Percentiles rank a stretch among this genome's conserved stretches.
phyloP scores from a whole-genome alignment of 2,113 vertebrate genomes.

The Tautogolabrus adspersus region DNA sequence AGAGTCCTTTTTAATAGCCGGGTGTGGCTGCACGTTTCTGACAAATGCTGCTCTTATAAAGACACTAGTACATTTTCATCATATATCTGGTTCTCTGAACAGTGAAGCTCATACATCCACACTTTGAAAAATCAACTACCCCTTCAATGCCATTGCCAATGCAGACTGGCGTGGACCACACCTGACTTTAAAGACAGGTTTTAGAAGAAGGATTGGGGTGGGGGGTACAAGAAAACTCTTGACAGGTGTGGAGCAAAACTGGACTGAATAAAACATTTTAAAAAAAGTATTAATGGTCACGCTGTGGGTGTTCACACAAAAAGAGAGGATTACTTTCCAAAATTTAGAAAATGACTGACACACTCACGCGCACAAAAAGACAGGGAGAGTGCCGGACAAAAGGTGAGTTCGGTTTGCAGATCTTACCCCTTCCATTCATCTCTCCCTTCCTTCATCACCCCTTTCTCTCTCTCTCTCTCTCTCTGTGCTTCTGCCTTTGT shows the following conservation, averaged over 20 bases:
- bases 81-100: no score
- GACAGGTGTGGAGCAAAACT: conserved; percentile 6
- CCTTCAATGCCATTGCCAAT: neutral
- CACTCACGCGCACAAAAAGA: conserved; percentile 28
- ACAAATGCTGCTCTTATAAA: no score
- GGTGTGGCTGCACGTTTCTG: no score
- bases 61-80: no score
- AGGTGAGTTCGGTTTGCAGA: conserved; percentile 73
- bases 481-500: conserved; percentile 74
- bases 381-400: conserved; percentile 60
- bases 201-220: neutral
- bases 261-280: conserved; percentile 4
- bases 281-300: neutral
- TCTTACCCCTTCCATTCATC: conserved; percentile 62
- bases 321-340: conserved; percentile 43
- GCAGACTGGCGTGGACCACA: neutral
- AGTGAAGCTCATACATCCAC: no score
- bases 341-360: conserved; percentile 31
- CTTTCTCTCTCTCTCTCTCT: conserved; percentile 48
- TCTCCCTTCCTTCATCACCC: conserved; percentile 13
- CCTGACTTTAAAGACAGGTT: conserved; percentile 4
- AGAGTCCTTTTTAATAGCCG: no score
- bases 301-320: neutral
- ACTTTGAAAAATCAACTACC: no score
- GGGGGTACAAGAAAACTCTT: neutral